A percentile compares a stretch with the other conserved stretches of the same genome.
Evolutionary conservation across 2,113 vertebrate species (phyloP).

Genomic region (Neoarius graeffei): DNA sequence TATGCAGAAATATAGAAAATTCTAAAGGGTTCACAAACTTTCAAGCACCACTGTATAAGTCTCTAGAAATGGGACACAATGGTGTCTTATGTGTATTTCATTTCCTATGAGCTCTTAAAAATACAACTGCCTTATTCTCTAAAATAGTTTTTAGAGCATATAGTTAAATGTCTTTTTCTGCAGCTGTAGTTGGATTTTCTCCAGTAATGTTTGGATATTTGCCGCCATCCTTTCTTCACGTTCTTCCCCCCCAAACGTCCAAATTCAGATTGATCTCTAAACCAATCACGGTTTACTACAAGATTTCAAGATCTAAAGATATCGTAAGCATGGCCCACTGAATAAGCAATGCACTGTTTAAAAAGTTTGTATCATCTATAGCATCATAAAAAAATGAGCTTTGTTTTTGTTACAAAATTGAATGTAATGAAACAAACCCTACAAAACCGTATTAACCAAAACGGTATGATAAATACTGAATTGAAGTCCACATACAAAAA

Average conservation of each 20-base stretch:
- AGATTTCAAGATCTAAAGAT: background rate
- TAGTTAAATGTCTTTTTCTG: constrained; percentile 4
- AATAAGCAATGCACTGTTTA: background rate
- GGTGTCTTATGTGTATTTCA: constrained; percentile 24
- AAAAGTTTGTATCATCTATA: background rate
- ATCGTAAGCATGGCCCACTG: constrained; percentile 3
- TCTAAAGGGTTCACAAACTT: too few relatives aligned
- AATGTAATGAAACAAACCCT: constrained; percentile 69
- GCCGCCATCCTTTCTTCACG: background rate
- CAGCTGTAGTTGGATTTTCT: constrained; percentile 1
- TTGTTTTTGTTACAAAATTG: constrained; percentile 58
- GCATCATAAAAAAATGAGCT: constrained; percentile 61
- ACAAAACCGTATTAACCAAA: constrained; percentile 57
- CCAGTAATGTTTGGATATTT: background rate
- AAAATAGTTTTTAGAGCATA: background rate
- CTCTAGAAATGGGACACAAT: background rate
- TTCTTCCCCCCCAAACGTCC: constrained; percentile 7
- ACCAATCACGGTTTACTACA: background rate
- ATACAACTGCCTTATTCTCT: background rate
- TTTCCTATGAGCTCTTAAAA: constrained; percentile 32
- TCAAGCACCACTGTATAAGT: too few relatives aligned
- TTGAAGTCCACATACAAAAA: constrained; percentile 32
- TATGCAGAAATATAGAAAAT: too few relatives aligned
- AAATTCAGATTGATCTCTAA: constrained; percentile 1
- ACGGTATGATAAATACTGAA: constrained; percentile 29